phyloP scores from a whole-genome alignment of 1,140 invertebrate genomes.

The Drosophila persimilis region DNA sequence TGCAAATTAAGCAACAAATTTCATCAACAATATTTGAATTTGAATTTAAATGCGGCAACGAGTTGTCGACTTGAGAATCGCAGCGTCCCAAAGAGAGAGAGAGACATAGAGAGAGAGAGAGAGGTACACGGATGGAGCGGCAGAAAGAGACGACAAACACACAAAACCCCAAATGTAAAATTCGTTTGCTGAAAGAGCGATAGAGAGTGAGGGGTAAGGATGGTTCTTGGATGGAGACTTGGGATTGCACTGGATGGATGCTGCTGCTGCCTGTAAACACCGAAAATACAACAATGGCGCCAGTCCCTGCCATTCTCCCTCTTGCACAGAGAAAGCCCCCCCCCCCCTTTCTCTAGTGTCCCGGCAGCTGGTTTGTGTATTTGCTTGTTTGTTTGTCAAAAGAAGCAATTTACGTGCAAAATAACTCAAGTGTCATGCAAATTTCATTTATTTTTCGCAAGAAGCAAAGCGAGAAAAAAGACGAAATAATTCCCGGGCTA shows the following conservation, averaged over 20 bases:
- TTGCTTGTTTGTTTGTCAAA: constrained; percentile 82
- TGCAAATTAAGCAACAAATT: constrained; percentile 82
- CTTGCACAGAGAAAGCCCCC: not conserved
- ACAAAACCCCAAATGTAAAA: constrained; percentile 77
- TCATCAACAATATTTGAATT: constrained; percentile 82
- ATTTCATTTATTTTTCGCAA: constrained; percentile 82
- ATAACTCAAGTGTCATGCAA: constrained; percentile 83
- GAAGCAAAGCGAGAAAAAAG: constrained; percentile 51
- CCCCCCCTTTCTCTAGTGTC: not conserved
- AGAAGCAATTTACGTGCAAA: constrained; percentile 83
- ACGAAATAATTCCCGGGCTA: constrained; percentile 68
- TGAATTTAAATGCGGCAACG: constrained; percentile 79
- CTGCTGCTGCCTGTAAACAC: constrained; percentile 66
- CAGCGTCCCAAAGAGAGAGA: constrained; percentile 9
- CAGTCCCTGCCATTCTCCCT: constrained; percentile 17
- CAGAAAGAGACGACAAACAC: constrained; percentile 38
- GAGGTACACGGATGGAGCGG: constrained; percentile 1
- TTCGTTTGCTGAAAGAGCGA: constrained; percentile 60
- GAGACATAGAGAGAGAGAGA: constrained; percentile 7
- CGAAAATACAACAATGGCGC: constrained; percentile 79
- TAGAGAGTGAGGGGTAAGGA: constrained; percentile 5
- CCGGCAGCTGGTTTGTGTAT: constrained; percentile 58
- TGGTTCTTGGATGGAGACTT: constrained; percentile 44
- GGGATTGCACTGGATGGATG: constrained; percentile 57
- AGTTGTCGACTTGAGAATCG: constrained; percentile 34